Percentiles rank a stretch among this genome's conserved stretches.
Evolutionary conservation across 2,113 vertebrate species (phyloP).

Genomic region (Oplegnathus fasciatus): DNA sequence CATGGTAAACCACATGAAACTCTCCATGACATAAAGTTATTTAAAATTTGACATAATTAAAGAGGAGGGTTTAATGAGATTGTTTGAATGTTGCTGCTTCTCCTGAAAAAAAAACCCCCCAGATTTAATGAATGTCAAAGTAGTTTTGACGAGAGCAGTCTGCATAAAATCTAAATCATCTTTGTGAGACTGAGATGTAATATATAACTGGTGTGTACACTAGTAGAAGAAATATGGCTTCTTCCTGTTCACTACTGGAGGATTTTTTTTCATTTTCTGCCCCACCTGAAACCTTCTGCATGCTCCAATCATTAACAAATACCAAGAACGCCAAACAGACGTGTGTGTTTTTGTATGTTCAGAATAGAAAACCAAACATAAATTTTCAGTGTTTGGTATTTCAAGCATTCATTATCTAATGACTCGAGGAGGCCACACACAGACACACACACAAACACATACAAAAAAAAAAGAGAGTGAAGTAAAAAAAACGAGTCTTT

Average conservation of each 20-base stretch:
- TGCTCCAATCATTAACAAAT: slow-evolving; percentile 3
- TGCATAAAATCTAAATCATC: slow-evolving; percentile 16
- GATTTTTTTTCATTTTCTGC: not conserved
- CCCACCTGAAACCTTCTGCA: not conserved
- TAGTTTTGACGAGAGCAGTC: not conserved
- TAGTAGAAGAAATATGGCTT: not conserved
- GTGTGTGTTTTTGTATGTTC: slow-evolving; percentile 8
- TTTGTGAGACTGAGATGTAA: not conserved
- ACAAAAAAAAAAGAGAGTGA: not conserved
- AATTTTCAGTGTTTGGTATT: slow-evolving; percentile 25
- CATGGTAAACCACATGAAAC: slow-evolving; percentile 52
- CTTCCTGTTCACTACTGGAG: not conserved
- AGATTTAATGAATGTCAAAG: slow-evolving; percentile 21
- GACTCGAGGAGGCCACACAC: slow-evolving; percentile 37
- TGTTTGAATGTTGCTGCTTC: slow-evolving; percentile 14
- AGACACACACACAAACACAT: slow-evolving; percentile 19
- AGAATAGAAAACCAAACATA: slow-evolving; percentile 12
- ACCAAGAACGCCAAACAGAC: slow-evolving; percentile 8
- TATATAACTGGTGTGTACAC: not conserved
- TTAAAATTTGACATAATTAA: slow-evolving; percentile 31
- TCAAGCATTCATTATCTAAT: slow-evolving; percentile 34
- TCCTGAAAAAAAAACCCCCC: not conserved
- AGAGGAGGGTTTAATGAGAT: slow-evolving; percentile 28
- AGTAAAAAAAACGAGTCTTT: slow-evolving; percentile 18
- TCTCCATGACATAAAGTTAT: slow-evolving; percentile 29